Evolutionary conservation across 2,113 vertebrate genomes (phyloP), one percentile per base, ranked within the genome.

Genomic region (Callochromis pleurospilus): DNA sequence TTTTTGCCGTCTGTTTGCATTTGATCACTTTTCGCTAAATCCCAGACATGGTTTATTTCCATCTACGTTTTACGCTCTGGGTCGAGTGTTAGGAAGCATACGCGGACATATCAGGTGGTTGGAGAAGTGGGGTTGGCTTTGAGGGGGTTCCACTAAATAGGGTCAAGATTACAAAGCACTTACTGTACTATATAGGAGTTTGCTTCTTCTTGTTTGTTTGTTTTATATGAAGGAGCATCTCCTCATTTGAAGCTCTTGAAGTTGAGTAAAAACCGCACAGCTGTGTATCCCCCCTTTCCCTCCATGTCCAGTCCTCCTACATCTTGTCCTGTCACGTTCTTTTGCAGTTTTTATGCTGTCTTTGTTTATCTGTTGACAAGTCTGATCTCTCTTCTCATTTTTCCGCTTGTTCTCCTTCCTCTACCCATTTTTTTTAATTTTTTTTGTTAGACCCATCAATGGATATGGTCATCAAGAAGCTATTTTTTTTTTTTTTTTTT

Each of bases 401-500:
- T 33, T 12, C 80, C 55, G 14, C 82, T 91, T 85, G 33, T 55
- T 86, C 81, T 62, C 81, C 51, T 86, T 83, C 81, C 62, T 82
- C 11, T 29, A 17, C 24, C 83, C 17, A n/a, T 33, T 33, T 33
- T 21, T 38, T 75, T 31, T 88, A 85, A 6, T 81, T 85, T 53
- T 92, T 73, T 92, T 81, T 95, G 95, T 97, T 97, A 88, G 86
- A 93, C 91, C 87, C 80, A 86, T 94, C 88, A 91, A 94, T 96
- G 96, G 96, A 96, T 97, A 95, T 97, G 97, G 97, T 98, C 96
- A 96, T 97, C 96, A 96, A 98, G 93, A 99, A 98, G 96, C 97
- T 98, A 97, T 53, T 6, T 12, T 40, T 45, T 13, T 6, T 3
- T 1, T 49, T 17, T 1, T 0, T 3, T 19, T 9, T n/a, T n/a